Conservation (phyloP, 2,797 vertebrate genomes). For the Natrix natrix region DNA sequence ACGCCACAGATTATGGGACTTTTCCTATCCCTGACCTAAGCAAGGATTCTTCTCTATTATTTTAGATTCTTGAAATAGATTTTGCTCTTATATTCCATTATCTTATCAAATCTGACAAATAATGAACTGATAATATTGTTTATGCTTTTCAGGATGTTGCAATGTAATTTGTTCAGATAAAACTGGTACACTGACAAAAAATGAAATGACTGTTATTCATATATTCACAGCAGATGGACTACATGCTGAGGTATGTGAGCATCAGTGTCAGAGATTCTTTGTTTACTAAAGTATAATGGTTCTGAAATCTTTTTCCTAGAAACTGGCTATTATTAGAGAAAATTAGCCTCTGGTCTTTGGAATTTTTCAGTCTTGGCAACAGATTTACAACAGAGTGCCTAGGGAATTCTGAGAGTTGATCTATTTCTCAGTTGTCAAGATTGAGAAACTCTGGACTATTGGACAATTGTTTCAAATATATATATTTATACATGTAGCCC, state of each 20-base stretch:
- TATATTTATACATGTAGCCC: background rate
- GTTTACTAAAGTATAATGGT: background rate
- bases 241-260: conserved; percentile 84
- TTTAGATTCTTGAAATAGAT: background rate
- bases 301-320: background rate
- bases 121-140: conserved; percentile 18
- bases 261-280: background rate
- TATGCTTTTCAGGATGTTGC: conserved; percentile 84
- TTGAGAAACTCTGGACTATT: background rate
- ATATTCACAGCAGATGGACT: conserved; percentile 90
- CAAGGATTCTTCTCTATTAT: background rate
- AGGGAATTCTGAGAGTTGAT: background rate
- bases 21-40: background rate
- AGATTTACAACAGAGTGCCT: background rate
- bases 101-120: background rate
- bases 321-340: background rate
- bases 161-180: conserved; percentile 99
- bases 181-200: conserved; percentile 96
- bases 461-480: background rate
- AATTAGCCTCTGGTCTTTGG: background rate
- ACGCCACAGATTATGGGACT: background rate
- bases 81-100: background rate
- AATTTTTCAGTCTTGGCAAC: background rate
- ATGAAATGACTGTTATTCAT: conserved; percentile 97
- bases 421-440: background rate